Evolutionary conservation across 2,113 vertebrate genomes (phyloP), one percentile per base, ranked within the genome.

Genomic region (Larimichthys polyactis): DNA sequence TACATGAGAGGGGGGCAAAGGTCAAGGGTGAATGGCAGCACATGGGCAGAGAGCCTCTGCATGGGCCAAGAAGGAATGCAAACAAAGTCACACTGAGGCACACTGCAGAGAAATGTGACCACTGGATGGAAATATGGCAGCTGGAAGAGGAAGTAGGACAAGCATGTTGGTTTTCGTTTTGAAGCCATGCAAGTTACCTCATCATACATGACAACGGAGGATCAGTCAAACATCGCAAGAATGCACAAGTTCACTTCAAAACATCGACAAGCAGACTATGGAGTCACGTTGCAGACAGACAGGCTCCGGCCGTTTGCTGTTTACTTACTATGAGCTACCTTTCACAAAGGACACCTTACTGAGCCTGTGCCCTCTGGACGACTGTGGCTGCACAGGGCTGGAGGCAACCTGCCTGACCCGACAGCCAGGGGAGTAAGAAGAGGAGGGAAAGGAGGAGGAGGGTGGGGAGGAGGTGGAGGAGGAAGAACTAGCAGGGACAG

Each of bases 241-340:
- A 78, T 89, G 77, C 81, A 90, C 36, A 74, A 72, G 29, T 86
- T 91, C 90, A 93, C 89, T 87, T 77, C 81, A 90, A 87, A 89
- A 86, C 88, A 89, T 64, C 40, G 58, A 80, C 77, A 89, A 90
- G 82, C 87, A 89, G 65, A 82, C 73, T 54, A 63, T 40, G 73
- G 62, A 58, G 81, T 83, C 86, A 85, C 55, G 49, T 48, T 74
- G 82, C 72, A 62, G 81, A 88, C 90, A 82, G 32, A 87, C 84
- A 90, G 82, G 72, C 91, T 87, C 87, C 27, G 63, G 66, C 17
- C 10, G 12, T 58, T 40, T 4, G 19, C 86, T 0, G 54, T 89
- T 90, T 94, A 96, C 95, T 96, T 95, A 96, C 94, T 96, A 96
- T 81, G 46, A 96, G 91, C 94, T 96, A 94, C 91, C 71, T 87